Evolutionary conservation across 2,797 vertebrate genomes (phyloP).

Genomic region (Moxostoma hubbsi): DNA sequence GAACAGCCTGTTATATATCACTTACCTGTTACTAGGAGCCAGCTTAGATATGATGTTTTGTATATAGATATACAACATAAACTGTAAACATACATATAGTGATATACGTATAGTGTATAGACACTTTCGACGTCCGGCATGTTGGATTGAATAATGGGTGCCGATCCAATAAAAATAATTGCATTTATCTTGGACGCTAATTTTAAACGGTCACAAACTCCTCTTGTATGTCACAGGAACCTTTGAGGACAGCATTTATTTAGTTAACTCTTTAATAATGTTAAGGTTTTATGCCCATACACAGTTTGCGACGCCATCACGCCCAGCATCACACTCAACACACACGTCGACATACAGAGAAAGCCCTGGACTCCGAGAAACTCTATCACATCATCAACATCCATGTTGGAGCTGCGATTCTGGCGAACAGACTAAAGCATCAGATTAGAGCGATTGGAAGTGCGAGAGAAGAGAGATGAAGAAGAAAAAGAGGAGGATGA

Average conservation of each 20-base stretch:
- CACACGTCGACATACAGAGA: background rate
- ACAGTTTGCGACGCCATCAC: conserved; percentile 63
- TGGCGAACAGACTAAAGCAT: conserved; percentile 59
- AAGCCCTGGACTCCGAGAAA: conserved; percentile 67
- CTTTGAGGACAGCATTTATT: conserved; percentile 88
- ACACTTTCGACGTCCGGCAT: conserved; percentile 3
- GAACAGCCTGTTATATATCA: conserved; percentile 1
- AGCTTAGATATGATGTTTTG: conserved; percentile 2
- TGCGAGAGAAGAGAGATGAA: conserved; percentile 68
- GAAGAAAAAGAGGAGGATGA: conserved; percentile 54
- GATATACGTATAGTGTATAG: background rate
- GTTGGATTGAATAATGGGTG: conserved; percentile 6
- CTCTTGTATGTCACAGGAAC: conserved; percentile 80
- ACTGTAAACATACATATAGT: conserved; percentile 36
- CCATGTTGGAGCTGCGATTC: conserved; percentile 72
- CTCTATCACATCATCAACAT: conserved; percentile 81
- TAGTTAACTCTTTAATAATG: conserved; percentile 81
- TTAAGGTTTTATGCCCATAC: conserved; percentile 59
- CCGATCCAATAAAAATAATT: background rate
- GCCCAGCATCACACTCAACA: conserved; percentile 15
- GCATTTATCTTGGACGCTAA: background rate
- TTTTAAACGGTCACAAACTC: conserved; percentile 62
- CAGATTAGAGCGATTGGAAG: conserved; percentile 63
- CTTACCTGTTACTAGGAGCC: conserved; percentile 30
- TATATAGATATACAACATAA: conserved; percentile 6